Percentiles rank a stretch among this genome's conserved stretches.
Conservation (phyloP, 2,113 vertebrate species). For the Ophiodon elongatus region DNA sequence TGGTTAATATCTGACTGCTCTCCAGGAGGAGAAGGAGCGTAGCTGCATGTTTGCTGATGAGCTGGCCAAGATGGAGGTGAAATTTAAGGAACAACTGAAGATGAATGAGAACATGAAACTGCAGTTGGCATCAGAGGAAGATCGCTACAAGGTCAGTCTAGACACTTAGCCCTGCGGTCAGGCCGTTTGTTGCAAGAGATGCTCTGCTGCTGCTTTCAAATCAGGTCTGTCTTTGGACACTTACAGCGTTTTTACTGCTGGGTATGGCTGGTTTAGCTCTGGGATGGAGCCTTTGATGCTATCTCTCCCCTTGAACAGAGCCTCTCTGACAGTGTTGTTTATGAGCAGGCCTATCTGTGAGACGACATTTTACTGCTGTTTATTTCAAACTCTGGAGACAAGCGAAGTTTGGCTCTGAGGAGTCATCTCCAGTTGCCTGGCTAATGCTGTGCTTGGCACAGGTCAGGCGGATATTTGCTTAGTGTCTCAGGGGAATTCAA, state of each 20-base stretch:
- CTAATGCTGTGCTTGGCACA: constrained; percentile 82
- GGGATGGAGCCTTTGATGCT: constrained; percentile 67
- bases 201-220: constrained; percentile 27
- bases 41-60: constrained; percentile 93
- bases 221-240: constrained; percentile 40
- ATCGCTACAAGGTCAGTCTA: constrained; percentile 90
- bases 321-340: constrained; percentile 79
- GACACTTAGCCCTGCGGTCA: constrained; percentile 16
- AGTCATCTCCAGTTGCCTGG: constrained; percentile 72
- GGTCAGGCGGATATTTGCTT: constrained; percentile 72
- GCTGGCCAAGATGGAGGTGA: constrained; percentile 93
- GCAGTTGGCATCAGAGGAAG: constrained; percentile 90
- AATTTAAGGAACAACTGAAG: constrained; percentile 96
- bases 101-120: constrained; percentile 89
- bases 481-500: constrained; percentile 71
- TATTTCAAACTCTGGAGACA: constrained; percentile 79
- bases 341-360: constrained; percentile 74
- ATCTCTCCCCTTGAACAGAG: constrained; percentile 67
- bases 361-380: constrained; percentile 84
- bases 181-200: not conserved
- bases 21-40: constrained; percentile 93
- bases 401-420: constrained; percentile 57
- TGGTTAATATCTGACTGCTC: constrained; percentile 18
- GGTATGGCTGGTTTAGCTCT: constrained; percentile 71
- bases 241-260: constrained; percentile 42